Evolutionary conservation across 2,797 vertebrate genomes (phyloP).

Genomic region (Microctenopoma steveboyesi): DNA sequence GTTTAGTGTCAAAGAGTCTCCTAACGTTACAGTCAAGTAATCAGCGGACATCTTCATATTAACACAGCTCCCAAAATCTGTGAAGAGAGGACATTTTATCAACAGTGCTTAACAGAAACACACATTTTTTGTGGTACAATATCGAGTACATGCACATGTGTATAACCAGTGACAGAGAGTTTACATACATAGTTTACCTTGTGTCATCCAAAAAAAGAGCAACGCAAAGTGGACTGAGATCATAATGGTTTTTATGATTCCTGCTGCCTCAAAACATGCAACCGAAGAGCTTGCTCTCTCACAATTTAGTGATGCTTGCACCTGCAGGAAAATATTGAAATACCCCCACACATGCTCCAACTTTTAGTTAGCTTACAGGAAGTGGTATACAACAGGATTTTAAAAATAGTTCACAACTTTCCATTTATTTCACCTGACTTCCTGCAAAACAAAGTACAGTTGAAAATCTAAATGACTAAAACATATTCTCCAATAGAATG

Average conservation of each 20-base stretch:
- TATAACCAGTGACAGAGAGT: neutral
- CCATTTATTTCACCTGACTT: slow-evolving; percentile 58
- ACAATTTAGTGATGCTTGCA: slow-evolving; percentile 45
- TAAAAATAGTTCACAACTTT: slow-evolving; percentile 59
- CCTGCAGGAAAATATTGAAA: slow-evolving; percentile 38
- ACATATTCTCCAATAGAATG: neutral
- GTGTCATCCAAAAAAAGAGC: slow-evolving; percentile 58
- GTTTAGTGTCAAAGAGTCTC: slow-evolving; percentile 65
- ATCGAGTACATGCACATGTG: neutral
- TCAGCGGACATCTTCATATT: slow-evolving; percentile 18
- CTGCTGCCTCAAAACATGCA: slow-evolving; percentile 20
- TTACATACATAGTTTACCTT: slow-evolving; percentile 66
- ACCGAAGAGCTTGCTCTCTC: slow-evolving; percentile 15
- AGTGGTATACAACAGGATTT: slow-evolving; percentile 59
- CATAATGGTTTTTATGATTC: slow-evolving; percentile 52
- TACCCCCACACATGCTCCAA: slow-evolving; percentile 25
- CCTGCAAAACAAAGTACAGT: slow-evolving; percentile 36
- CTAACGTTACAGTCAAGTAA: slow-evolving; percentile 52
- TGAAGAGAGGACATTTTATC: slow-evolving; percentile 22
- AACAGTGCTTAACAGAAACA: slow-evolving; percentile 1
- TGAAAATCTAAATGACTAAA: slow-evolving; percentile 16
- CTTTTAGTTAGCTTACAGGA: slow-evolving; percentile 55
- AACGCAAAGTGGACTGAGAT: slow-evolving; percentile 47
- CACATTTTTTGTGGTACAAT: neutral
- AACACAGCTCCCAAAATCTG: slow-evolving; percentile 65